A percentile compares a stretch with the other conserved stretches of the same genome.
phyloP scores from a whole-genome alignment of 2,797 vertebrate species.

The Neomorphus geoffroyi region DNA sequence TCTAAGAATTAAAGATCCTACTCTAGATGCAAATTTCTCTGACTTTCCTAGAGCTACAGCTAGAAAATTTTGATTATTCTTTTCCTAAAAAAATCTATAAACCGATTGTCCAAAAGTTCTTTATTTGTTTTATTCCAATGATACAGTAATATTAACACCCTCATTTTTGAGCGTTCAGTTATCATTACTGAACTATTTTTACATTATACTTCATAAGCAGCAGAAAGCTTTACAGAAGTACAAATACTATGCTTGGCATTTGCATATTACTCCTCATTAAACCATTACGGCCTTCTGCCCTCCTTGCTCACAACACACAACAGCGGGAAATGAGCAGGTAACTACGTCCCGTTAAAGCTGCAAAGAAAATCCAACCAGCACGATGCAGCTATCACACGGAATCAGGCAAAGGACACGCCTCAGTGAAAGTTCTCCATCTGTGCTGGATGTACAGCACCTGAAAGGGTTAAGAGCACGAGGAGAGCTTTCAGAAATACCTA shows the following conservation, averaged over 20 bases:
- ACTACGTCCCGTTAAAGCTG: background rate
- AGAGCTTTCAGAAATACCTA: slow-evolving; percentile 6
- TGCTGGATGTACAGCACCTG: background rate
- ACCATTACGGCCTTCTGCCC: background rate
- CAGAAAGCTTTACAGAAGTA: background rate
- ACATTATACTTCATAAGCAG: background rate
- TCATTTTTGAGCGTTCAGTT: background rate
- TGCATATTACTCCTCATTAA: background rate
- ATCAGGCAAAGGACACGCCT: background rate
- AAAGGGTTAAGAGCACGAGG: slow-evolving; percentile 9
- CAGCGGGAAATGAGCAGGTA: background rate
- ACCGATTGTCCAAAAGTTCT: background rate
- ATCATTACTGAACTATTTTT: background rate
- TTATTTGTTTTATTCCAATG: background rate
- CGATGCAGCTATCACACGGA: background rate
- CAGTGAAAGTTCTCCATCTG: background rate
- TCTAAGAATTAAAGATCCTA: background rate
- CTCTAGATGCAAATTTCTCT: background rate
- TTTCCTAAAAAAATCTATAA: background rate
- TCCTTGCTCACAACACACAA: background rate
- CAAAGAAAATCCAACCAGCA: background rate
- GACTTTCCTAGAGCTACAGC: background rate
- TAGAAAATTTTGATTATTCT: background rate
- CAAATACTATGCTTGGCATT: background rate
- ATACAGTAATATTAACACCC: background rate